A percentile compares a stretch with the other conserved stretches of the same genome.
These are phyloP conservation scores for Pristionchus arcanus DNA, from an alignment of 2,888 invertebrate genomes.

Conservation along the genomic window DNA sequence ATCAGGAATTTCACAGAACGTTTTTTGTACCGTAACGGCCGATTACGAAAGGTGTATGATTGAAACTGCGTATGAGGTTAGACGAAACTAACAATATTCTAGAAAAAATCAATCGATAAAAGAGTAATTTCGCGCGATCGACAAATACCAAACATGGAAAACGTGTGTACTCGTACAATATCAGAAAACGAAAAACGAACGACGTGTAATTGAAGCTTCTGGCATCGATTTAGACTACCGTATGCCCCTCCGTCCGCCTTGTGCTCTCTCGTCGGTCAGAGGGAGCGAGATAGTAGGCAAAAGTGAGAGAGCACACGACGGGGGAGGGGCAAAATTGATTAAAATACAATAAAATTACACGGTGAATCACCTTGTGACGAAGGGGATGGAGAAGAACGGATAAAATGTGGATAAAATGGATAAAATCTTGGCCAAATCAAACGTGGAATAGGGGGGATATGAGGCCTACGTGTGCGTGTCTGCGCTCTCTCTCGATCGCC, in stretches of 20 bases:
- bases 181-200: background rate
- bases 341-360: background rate
- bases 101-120: constrained; percentile 19
- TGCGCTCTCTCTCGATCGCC: background rate
- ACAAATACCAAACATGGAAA: constrained; percentile 16
- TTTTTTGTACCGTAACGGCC: constrained; percentile 47
- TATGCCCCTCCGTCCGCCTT: background rate
- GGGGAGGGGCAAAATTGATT: background rate
- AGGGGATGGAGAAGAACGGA: background rate
- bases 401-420: background rate
- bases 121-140: constrained; percentile 18
- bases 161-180: constrained; percentile 42
- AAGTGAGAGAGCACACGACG: constrained; percentile 5
- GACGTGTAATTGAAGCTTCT: constrained; percentile 34
- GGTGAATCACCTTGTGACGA: constrained; percentile 25
- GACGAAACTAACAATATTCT: background rate
- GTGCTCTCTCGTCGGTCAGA: background rate
- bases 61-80: constrained; percentile 18
- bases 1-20: constrained; percentile 32
- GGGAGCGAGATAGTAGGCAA: background rate
- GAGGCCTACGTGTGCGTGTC: constrained; percentile 6
- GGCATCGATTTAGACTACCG: constrained; percentile 33
- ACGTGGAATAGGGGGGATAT: background rate
- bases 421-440: background rate
- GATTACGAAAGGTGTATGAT: constrained; percentile 9